phyloP scores from a whole-genome alignment of 2,797 vertebrate genomes.

The Emys orbicularis region DNA sequence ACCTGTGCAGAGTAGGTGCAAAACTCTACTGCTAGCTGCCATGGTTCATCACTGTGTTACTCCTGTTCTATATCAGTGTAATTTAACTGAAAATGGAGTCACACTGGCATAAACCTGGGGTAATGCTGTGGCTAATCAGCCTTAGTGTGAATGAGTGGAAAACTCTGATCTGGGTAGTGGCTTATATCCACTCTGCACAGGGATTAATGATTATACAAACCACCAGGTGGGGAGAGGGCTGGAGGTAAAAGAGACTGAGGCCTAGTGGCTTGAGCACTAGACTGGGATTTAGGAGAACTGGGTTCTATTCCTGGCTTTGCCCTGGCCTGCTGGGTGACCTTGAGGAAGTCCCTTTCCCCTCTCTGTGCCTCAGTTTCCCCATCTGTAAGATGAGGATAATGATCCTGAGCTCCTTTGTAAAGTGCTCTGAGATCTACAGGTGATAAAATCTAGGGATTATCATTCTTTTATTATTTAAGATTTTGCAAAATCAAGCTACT shows the following conservation, averaged over 20 bases:
- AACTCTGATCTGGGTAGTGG: neutral
- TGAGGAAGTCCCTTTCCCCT: neutral
- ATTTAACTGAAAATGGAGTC: neutral
- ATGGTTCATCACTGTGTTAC: neutral
- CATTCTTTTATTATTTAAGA: neutral
- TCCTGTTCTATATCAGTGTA: neutral
- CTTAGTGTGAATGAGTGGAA: neutral
- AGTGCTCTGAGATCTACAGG: too few species aligned
- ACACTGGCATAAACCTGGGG: neutral
- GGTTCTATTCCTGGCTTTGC: neutral
- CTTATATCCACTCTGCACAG: neutral
- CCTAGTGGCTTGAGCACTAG: neutral
- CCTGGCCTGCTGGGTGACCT: neutral
- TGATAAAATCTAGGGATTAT: neutral
- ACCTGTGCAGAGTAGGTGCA: neutral
- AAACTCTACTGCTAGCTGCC: neutral
- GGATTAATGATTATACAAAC: neutral
- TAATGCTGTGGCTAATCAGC: neutral
- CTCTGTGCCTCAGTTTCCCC: neutral
- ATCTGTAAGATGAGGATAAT: neutral
- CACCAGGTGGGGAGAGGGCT: neutral
- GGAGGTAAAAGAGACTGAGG: neutral
- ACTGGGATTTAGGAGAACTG: neutral
- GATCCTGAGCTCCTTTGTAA: neutral
- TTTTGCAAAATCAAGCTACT: neutral